Evolutionary conservation across 2,888 invertebrate genomes (phyloP).

Genomic region (Formica aserva): DNA sequence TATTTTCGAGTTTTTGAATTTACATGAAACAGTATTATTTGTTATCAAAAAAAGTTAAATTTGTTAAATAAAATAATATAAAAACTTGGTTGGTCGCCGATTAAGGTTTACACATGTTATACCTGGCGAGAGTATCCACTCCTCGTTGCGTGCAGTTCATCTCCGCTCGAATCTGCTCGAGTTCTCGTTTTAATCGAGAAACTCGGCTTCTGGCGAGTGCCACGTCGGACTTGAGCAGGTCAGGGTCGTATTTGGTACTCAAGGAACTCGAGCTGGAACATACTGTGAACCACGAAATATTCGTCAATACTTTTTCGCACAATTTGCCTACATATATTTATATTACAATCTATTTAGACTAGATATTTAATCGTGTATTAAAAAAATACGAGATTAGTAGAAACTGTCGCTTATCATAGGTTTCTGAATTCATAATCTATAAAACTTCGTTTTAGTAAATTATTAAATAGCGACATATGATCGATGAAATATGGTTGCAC

Average conservation of each 20-base stretch:
- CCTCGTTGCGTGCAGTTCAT: constrained; percentile 97
- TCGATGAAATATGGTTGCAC: background rate
- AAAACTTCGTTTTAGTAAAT: background rate
- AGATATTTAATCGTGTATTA: background rate
- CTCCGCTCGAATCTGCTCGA: constrained; percentile 96
- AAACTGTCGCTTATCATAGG: background rate
- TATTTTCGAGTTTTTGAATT: background rate
- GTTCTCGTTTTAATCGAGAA: constrained; percentile 94
- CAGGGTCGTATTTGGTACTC: constrained; percentile 97
- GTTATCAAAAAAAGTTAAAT: background rate
- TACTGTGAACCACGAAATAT: constrained; percentile 86
- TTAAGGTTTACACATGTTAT: constrained; percentile 83
- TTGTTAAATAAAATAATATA: background rate
- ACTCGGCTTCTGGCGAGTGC: constrained; percentile 95
- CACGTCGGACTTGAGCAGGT: constrained; percentile 96
- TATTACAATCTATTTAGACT: background rate
- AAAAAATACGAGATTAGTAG: background rate
- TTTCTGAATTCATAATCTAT: background rate
- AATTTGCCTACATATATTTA: background rate
- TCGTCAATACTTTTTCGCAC: background rate
- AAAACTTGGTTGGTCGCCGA: background rate
- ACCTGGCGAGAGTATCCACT: constrained; percentile 96
- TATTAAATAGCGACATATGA: background rate
- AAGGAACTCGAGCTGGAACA: constrained; percentile 95
- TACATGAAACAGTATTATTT: background rate